phyloP scores from a whole-genome alignment of 2,888 invertebrate species.

The Arge pagana region DNA sequence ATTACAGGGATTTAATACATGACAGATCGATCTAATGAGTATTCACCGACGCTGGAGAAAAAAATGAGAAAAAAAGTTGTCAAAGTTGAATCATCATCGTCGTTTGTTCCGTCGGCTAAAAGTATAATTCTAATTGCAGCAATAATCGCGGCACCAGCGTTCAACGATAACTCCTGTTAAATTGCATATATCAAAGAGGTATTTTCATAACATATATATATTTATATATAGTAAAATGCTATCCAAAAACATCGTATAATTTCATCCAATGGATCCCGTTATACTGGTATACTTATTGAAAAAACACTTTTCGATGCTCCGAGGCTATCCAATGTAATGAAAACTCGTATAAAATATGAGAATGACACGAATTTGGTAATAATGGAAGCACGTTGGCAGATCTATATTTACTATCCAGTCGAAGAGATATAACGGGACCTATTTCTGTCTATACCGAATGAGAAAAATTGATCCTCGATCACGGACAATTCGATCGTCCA shows the following conservation, averaged over 20 bases:
- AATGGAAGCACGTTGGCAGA: too few relatives aligned
- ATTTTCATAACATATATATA: slow-evolving; percentile 3
- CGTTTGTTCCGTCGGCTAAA: slow-evolving; percentile 11
- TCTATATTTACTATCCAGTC: too few relatives aligned
- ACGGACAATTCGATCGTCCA: neutral
- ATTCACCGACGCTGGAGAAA: slow-evolving; percentile 37
- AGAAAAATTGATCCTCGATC: too few relatives aligned
- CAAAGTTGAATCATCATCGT: slow-evolving; percentile 18
- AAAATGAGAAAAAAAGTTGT: neutral
- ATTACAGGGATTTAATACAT: slow-evolving; percentile 18
- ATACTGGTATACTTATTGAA: too few relatives aligned
- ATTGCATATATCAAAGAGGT: slow-evolving; percentile 22
- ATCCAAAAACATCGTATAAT: too few relatives aligned
- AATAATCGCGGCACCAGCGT: slow-evolving; percentile 9
- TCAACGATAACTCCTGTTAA: slow-evolving; percentile 11
- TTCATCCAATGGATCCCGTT: too few relatives aligned
- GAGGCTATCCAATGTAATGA: too few relatives aligned
- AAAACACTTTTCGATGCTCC: too few relatives aligned
- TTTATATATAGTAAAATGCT: neutral
- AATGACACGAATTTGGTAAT: too few relatives aligned
- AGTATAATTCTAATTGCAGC: slow-evolving; percentile 23
- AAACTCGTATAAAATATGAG: too few relatives aligned
- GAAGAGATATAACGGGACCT: too few relatives aligned
- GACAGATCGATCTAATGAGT: slow-evolving; percentile 21
- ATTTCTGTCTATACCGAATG: too few relatives aligned